Evolutionary conservation across 1,140 invertebrate genomes (phyloP).

Genomic region (Philotrypesis tridentata): DNA sequence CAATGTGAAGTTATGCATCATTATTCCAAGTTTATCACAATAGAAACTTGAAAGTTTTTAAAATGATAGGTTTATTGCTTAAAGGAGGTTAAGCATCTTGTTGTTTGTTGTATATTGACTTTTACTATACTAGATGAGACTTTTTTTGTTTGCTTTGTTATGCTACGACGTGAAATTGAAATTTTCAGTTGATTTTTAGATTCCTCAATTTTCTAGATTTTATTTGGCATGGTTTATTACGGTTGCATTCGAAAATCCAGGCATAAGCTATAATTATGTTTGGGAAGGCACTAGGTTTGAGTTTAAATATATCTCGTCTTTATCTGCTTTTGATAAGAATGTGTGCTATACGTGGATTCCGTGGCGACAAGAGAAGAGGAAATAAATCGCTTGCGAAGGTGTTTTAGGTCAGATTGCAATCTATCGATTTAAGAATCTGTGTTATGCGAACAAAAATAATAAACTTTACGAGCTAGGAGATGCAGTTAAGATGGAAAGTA

Average conservation of each 20-base stretch:
- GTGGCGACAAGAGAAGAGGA: background rate
- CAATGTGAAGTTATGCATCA: no score
- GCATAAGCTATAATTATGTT: background rate
- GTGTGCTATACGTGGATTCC: background rate
- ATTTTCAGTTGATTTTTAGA: no score
- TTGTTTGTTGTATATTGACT: no score
- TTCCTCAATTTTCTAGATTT: no score
- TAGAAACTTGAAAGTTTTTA: no score
- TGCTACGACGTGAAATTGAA: no score
- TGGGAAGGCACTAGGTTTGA: background rate
- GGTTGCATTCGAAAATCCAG: background rate
- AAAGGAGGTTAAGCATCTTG: no score
- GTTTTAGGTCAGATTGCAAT: background rate
- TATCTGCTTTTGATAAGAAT: background rate
- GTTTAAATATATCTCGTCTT: background rate
- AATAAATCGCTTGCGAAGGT: background rate
- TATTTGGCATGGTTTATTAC: no score
- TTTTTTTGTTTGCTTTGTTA: no score
- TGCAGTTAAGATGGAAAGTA: background rate
- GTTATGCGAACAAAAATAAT: background rate
- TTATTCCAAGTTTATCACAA: no score
- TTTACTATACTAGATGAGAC: no score
- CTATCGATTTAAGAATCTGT: background rate
- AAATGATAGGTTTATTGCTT: no score
- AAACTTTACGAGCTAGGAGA: background rate